A percentile compares a stretch with the other conserved stretches of the same genome.
Evolutionary conservation across 2,797 vertebrate species (phyloP).

Genomic region (Leuciscus waleckii): DNA sequence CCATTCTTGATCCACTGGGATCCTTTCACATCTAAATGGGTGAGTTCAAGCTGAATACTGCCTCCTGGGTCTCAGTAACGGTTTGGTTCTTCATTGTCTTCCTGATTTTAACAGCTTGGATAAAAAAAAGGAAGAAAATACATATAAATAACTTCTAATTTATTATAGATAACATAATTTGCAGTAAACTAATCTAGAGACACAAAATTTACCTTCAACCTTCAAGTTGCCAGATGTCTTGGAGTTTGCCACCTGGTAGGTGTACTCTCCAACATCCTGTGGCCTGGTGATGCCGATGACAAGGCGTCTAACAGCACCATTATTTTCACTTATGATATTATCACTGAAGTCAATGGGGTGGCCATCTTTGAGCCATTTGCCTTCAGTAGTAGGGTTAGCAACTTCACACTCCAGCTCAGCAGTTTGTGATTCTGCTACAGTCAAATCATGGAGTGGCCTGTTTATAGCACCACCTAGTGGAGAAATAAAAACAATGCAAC

Average conservation of each 20-base stretch:
- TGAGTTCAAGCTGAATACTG: constrained; percentile 88
- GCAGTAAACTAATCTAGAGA: not conserved
- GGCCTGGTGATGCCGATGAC: constrained; percentile 84
- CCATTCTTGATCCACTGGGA: constrained; percentile 93
- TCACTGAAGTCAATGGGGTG: constrained; percentile 82
- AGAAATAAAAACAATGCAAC: not conserved
- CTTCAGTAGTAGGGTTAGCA: constrained; percentile 89
- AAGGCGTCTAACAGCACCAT: constrained; percentile 86
- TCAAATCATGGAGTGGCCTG: constrained; percentile 89
- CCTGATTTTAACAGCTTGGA: constrained; percentile 93
- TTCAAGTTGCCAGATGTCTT: constrained; percentile 92
- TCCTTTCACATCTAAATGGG: constrained; percentile 90
- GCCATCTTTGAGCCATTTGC: constrained; percentile 91
- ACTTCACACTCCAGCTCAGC: constrained; percentile 93
- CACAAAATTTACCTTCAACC: constrained; percentile 85
- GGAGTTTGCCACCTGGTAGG: constrained; percentile 93
- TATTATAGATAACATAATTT: not conserved
- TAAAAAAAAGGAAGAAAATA: constrained; percentile 1
- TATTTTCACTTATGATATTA: constrained; percentile 81
- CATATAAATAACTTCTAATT: constrained; percentile 37
- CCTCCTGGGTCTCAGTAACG: constrained; percentile 88
- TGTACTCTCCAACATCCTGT: constrained; percentile 93
- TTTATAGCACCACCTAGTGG: constrained; percentile 92
- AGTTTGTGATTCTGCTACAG: constrained; percentile 92
- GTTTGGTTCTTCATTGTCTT: constrained; percentile 87